A percentile compares a stretch with the other conserved stretches of the same genome.
Evolutionary conservation across 2,888 invertebrate genomes (phyloP).

Genomic region (Ornithoptera priamus): DNA sequence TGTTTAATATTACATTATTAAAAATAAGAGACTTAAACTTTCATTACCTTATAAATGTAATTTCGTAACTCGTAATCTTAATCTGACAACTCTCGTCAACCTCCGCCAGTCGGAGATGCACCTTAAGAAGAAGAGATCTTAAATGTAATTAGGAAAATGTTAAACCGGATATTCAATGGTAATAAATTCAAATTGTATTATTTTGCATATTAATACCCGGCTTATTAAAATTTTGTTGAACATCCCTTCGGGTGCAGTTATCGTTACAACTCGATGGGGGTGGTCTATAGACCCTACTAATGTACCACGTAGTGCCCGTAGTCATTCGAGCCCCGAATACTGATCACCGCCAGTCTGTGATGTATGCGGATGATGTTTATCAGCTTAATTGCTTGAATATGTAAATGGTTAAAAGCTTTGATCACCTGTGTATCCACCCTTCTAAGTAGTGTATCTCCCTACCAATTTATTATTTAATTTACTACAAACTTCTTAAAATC

Average conservation of each 20-base stretch:
- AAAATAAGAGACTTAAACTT: neutral
- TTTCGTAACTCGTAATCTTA: too few species aligned
- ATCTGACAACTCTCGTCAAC: too few species aligned
- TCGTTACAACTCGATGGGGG: conserved; percentile 51
- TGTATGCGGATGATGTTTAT: conserved; percentile 31
- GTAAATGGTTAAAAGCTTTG: conserved; percentile 27
- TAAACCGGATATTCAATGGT: neutral
- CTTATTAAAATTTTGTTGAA: conserved; percentile 17
- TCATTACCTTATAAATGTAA: neutral
- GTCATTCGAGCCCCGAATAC: conserved; percentile 66
- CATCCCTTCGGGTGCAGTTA: conserved; percentile 26
- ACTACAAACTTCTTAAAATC: neutral
- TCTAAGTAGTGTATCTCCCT: neutral
- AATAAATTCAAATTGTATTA: conserved; percentile 24
- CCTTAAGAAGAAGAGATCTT: neutral
- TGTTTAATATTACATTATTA: too few species aligned
- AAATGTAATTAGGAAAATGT: neutral
- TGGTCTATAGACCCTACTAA: conserved; percentile 49
- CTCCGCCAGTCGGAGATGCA: too few species aligned
- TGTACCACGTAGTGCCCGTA: conserved; percentile 51
- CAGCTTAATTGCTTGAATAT: conserved; percentile 30
- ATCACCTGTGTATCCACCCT: neutral
- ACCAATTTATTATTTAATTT: neutral
- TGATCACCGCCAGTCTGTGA: conserved; percentile 36
- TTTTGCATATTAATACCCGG: conserved; percentile 23